Evolutionary conservation across 37 sponge, comb jelly and placozoan species (phyloP), one percentile per base, ranked within the genome.

Genomic region (Beroe ovata): DNA sequence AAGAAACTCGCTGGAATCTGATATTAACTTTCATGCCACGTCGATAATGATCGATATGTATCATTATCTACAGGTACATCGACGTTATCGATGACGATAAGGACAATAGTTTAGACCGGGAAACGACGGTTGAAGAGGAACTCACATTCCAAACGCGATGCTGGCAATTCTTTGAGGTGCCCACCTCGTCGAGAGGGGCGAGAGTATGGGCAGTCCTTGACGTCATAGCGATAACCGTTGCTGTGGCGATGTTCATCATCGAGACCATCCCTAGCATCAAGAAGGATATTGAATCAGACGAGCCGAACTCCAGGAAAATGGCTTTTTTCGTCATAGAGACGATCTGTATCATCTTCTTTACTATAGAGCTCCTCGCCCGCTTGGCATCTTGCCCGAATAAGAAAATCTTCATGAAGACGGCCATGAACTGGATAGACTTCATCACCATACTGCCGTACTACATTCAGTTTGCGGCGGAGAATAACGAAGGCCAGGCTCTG

Each of bases 361-460:
- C 84, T 0, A 40, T 77, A n/a, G 84, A 77, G 84, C 47, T 77
- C 47, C 20, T 77, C 28, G 84, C 84, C 3, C 26, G 84, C 4
- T 40, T 77, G 16, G 33, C 33, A 33, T 77, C 38, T 54, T 77
- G 84, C 47, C 84, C 84, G 6, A 26, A 77, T 14, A 77, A 77
- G 54, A 21, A 11, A 32, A 23, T 77, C 84, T 77, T 77, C 28
- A 20, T 77, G 47, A 77, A 42, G 47, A 77, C 84, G 16, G 54
- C 84, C 42, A 77, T 77, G 84, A 77, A 77, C 28, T 77, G 84
- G 84, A 77, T 77, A 39, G 84, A 77, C 20, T 41, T 77, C 8
- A 35, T 77, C 54, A 77, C 84, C 8, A 36, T 77, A 42, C 42
- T 77, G 23, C 84, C 84, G n/a, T 77, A 40, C 54, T 77, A 40